Conservation (phyloP, 2,113 vertebrate genomes). For the Zonotrichia leucophrys region DNA sequence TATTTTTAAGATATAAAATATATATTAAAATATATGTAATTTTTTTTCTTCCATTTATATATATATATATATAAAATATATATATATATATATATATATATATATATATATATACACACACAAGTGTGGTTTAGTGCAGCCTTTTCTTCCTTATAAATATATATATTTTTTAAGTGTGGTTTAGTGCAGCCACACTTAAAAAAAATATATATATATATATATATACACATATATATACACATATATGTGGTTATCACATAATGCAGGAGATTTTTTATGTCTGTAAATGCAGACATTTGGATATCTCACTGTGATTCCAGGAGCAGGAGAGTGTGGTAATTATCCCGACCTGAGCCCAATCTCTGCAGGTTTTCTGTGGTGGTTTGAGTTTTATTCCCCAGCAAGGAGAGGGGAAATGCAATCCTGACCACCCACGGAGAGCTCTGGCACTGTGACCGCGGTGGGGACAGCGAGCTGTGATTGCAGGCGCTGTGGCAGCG, state of each 20-base stretch:
- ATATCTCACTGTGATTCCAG: neutral
- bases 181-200: neutral
- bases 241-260: neutral
- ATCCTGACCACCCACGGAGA: slow-evolving; percentile 66
- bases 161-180: no score
- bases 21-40: no score
- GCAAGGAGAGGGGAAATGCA: neutral
- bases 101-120: no score
- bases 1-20: no score
- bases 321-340: neutral
- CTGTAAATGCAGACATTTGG: neutral
- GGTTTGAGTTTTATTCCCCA: neutral
- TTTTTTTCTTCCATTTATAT: no score
- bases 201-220: no score
- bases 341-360: neutral
- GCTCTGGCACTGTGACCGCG: neutral
- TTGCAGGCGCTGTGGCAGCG: neutral
- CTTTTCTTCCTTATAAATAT: no score
- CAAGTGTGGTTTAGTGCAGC: neutral
- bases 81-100: no score
- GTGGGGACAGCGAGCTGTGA: neutral
- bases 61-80: no score
- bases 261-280: neutral
- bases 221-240: no score
- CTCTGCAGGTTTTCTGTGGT: slow-evolving; percentile 30